Evolutionary conservation across 2,888 invertebrate genomes (phyloP), one percentile per base, ranked within the genome.

Genomic region (Romanomermis culicivorax): DNA sequence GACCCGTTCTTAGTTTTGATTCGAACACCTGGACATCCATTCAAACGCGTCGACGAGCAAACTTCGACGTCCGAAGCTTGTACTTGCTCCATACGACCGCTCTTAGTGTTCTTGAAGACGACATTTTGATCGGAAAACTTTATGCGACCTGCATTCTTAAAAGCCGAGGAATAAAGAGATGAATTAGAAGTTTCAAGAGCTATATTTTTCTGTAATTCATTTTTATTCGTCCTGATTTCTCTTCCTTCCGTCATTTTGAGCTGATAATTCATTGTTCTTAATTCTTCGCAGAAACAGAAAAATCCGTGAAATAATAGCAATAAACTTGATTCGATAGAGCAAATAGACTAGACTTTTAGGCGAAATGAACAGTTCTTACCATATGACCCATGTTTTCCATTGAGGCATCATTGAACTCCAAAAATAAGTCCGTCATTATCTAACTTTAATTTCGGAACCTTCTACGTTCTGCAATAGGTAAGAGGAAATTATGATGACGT

Each of bases 61-160:
- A 82, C 73, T 54, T 91, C 88, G 64, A 97, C 82, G 61, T 95
- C 93, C 51, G 77, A 74, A 0, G 81, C 77, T 36, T 78, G 75
- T 60, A 93, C 80, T 68, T 87, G 85, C 67, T 91, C 91, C 1
- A 91, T 85, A 72, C 89, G 91, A 1, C 95, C 95, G 0, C 93
- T 95, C 73, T 87, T 89, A 60, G 78, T 82, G 71, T 91, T 93
- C 70, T 93, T 93, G 69, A 91, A 97, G 51, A 84, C 77, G 36
- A 95, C 81, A 63, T 79, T 80, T 66, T 84, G 82, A 60, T 88
- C 87, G 0, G 87, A 85, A 70, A 97, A 78, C 71, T 91, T 91
- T 36, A 97, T 71, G 57, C 85, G 79, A 0, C 93, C 95, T 4
- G 83, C 80, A 51, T 84, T 83, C 93, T 93, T 66, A 50, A 73